A percentile compares a stretch with the other conserved stretches of the same genome.
These are phyloP conservation scores for Tragelaphus imberbis DNA, from an alignment of 2,113 vertebrate genomes.

Conservation along the genomic window DNA sequence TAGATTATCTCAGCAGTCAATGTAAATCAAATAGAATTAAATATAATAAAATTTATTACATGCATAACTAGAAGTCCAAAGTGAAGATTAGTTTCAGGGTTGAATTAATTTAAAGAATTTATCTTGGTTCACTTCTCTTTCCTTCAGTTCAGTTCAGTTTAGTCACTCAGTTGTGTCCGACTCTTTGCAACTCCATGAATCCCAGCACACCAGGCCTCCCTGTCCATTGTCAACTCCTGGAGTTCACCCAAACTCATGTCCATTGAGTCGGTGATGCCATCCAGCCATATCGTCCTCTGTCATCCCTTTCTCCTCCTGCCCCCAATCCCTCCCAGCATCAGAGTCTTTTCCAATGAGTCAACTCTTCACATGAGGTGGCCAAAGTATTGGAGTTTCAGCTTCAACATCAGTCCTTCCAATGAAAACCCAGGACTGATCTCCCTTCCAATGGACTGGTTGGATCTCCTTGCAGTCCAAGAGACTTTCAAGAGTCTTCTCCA, in stretches of 20 bases:
- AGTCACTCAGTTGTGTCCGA: accelerated
- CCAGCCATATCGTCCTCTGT: background rate
- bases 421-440: too few relatives aligned
- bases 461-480: too few relatives aligned
- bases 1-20: background rate
- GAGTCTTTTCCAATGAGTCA: background rate
- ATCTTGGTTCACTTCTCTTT: background rate
- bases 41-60: background rate
- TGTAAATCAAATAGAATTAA: background rate
- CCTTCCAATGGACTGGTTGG: too few relatives aligned
- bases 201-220: background rate
- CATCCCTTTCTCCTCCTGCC: accelerated
- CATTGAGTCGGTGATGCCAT: accelerated
- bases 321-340: background rate
- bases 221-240: accelerated
- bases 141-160: background rate
- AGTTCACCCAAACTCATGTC: background rate
- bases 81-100: background rate
- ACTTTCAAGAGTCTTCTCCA: too few relatives aligned
- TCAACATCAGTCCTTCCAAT: too few relatives aligned
- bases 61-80: background rate
- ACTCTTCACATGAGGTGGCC: accelerated
- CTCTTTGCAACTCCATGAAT: background rate
- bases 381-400: background rate
- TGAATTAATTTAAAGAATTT: background rate